Conservation (phyloP, 2,888 invertebrate species). For the Chrysina gloriosa region DNA sequence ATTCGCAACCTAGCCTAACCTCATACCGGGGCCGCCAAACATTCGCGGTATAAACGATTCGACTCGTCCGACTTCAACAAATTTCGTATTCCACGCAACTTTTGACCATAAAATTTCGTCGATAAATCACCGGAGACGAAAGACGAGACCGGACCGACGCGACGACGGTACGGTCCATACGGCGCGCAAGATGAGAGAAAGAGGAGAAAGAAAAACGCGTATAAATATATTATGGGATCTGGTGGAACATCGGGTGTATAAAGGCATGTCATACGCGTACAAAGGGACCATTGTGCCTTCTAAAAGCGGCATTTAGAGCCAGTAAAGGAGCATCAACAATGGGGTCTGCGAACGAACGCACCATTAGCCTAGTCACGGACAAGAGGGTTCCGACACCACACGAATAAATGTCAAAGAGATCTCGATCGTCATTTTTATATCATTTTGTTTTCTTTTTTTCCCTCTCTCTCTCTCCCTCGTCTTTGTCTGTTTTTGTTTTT, state of each 20-base stretch:
- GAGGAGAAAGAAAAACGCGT: not conserved
- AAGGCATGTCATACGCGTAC: constrained; percentile 48
- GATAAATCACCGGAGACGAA: constrained; percentile 29
- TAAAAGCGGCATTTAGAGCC: constrained; percentile 51
- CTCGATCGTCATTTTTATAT: constrained; percentile 50
- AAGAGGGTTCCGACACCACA: constrained; percentile 42
- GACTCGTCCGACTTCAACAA: too few species aligned
- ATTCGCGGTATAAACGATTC: too few species aligned
- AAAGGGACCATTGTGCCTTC: constrained; percentile 49
- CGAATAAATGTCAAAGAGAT: constrained; percentile 50
- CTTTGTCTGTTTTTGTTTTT: constrained; percentile 1
- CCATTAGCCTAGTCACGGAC: constrained; percentile 56
- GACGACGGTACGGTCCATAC: not conserved
- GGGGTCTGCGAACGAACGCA: constrained; percentile 50
- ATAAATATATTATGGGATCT: constrained; percentile 32
- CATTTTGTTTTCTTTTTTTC: constrained; percentile 21
- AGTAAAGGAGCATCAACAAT: constrained; percentile 53
- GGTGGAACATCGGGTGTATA: constrained; percentile 41
- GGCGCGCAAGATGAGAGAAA: not conserved
- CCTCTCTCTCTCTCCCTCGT: not conserved
- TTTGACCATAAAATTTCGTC: constrained; percentile 36
- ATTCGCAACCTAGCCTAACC: too few species aligned
- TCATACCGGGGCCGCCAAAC: too few species aligned
- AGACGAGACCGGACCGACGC: not conserved
- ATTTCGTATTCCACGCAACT: constrained; percentile 6